Evolutionary conservation across 2,888 invertebrate genomes (phyloP).

Genomic region (Podabrus alpinus): DNA sequence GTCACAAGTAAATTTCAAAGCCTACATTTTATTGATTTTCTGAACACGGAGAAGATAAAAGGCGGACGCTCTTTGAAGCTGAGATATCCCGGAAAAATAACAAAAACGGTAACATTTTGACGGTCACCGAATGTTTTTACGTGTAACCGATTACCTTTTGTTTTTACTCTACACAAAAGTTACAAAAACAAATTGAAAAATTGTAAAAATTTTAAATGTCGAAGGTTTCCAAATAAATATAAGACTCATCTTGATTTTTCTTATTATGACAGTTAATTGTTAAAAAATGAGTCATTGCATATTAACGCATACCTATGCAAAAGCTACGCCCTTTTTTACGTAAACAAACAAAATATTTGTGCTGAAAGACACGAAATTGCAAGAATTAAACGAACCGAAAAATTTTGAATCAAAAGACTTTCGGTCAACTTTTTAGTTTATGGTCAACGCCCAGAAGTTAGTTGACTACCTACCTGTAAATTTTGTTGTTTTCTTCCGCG

Average conservation of each 20-base stretch:
- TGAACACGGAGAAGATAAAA: not conserved
- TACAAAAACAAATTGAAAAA: not conserved
- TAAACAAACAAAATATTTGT: not conserved
- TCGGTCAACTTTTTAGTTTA: not conserved
- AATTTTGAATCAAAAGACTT: not conserved
- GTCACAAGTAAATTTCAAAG: not conserved
- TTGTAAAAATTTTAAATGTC: not conserved
- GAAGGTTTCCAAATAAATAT: not conserved
- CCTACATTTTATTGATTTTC: not conserved
- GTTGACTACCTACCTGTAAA: conserved; percentile 30
- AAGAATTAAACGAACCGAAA: not conserved
- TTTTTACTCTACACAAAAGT: not conserved
- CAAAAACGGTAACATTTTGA: not conserved
- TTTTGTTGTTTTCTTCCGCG: conserved; percentile 28
- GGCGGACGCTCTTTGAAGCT: not conserved
- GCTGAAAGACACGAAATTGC: not conserved
- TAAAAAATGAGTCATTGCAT: not conserved
- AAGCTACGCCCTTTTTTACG: not conserved
- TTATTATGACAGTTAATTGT: not conserved
- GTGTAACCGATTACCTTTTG: not conserved
- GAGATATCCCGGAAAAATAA: not conserved
- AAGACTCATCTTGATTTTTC: not conserved
- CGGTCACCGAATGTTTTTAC: not conserved
- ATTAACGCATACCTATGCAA: not conserved
- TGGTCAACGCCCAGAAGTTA: conserved; percentile 30